Evolutionary conservation across 53 echinoderm and acorn worm species (phyloP).

Genomic region (Luidia sarsii): DNA sequence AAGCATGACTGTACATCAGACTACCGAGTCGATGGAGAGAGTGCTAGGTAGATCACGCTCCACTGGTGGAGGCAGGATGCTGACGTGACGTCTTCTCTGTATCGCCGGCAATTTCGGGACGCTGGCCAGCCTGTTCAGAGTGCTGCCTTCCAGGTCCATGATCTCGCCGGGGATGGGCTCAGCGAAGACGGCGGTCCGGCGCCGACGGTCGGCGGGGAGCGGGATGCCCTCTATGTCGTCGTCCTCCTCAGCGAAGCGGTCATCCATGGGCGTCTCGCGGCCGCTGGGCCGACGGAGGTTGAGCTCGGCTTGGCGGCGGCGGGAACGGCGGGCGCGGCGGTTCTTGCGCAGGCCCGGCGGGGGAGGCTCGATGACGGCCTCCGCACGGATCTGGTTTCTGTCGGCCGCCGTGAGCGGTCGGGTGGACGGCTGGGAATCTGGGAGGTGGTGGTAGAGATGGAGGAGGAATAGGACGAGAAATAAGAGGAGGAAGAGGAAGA

Average conservation of each 20-base stretch:
- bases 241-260: constrained; percentile 52
- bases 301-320: constrained; percentile 1
- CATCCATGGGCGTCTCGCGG: constrained; percentile 80
- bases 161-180: constrained; percentile 35
- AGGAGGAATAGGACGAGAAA: too few relatives aligned
- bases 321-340: constrained; percentile 5
- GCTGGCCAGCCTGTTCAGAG: constrained; percentile 16
- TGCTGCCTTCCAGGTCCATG: neutral
- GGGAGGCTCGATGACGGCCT: constrained; percentile 84
- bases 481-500: too few relatives aligned
- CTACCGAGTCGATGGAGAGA: constrained; percentile 55
- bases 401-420: neutral
- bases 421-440: constrained; percentile 6
- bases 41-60: constrained; percentile 64
- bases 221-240: too few relatives aligned
- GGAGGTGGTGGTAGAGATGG: too few relatives aligned
- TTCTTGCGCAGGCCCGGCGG: constrained; percentile 51
- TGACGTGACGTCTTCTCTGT: constrained; percentile 54
- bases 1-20: too few relatives aligned
- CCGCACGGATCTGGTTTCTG: constrained; percentile 60
- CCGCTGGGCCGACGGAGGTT: constrained; percentile 67
- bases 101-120: constrained; percentile 90
- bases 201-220: neutral
- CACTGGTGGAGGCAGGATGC: constrained; percentile 49
- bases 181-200: neutral